These are phyloP conservation scores for Petaurus breviceps DNA, from an alignment of 2,113 vertebrate genomes.

Conservation along the genomic window DNA sequence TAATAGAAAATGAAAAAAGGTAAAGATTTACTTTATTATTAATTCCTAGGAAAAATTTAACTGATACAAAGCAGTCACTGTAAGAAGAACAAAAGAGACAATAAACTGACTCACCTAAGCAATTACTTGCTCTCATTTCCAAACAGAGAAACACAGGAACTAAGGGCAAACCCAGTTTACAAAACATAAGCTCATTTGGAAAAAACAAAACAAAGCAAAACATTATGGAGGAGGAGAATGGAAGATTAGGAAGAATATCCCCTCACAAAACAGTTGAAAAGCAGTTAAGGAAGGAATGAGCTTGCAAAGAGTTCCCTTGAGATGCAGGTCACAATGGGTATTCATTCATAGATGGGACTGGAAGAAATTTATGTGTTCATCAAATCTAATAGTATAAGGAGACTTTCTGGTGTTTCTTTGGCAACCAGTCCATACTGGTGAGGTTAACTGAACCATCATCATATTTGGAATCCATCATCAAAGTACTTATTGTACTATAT, in stretches of 20 bases:
- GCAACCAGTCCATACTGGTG: not conserved
- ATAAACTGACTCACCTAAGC: not conserved
- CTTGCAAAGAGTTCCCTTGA: not conserved
- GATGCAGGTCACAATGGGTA: not conserved
- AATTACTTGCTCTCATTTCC: not conserved
- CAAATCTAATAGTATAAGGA: not conserved
- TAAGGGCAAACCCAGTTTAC: not conserved
- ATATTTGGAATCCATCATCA: not conserved
- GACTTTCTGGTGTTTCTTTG: not conserved
- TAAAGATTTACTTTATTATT: not conserved
- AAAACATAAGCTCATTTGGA: not conserved
- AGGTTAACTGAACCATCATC: not conserved
- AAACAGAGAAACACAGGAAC: not conserved
- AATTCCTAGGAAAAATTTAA: not conserved
- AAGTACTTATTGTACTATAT: not conserved
- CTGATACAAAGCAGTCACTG: not conserved
- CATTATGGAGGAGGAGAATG: not conserved
- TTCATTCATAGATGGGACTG: not conserved
- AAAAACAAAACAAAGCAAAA: too few species aligned
- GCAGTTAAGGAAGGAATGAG: not conserved
- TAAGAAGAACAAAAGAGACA: not conserved
- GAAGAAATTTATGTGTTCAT: not conserved
- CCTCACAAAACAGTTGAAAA: not conserved
- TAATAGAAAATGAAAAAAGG: not conserved
- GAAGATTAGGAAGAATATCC: not conserved